Base-by-base conservation (phyloP, 2,113 vertebrate species). In the Trogon melanurus region DNA sequence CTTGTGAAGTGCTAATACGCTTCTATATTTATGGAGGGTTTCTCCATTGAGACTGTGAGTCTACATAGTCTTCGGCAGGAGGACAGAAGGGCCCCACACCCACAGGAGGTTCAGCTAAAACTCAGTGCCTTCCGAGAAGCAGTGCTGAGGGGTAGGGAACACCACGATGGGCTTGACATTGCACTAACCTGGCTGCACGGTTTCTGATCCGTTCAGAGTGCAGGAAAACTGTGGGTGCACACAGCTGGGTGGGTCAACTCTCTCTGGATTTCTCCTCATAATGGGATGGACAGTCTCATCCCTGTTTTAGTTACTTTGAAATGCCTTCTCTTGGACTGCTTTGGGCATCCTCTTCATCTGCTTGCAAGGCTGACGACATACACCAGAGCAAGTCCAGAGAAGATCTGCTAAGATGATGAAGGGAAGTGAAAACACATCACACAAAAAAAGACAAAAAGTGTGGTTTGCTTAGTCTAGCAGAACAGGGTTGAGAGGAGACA, bases 31-130 rank as follows among this genome's bases (percentile, higher is more conserved):
- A 13, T 48, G 32, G 53, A 89, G 64, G 76, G 50, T 50, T 94
- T 88, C 89, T 95, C 88, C 72, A 32, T n/a, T 85, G 57, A 85
- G 45, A n/a, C 13, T 69, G 26, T 20, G 75, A 92, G 41, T 16
- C 61, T 90, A 11, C 26, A 32, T 9, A 65, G 22, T 21, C 83
- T 89, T 60, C 61, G 79, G 54, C 71, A 72, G 34, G 54, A 4
- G 19, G 62, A 38, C 66, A 69, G 53, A n/a, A 70, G 21, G 26
- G 22, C 51, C 41, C 47, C 29, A 23, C 22, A 51, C 5, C 18
- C 74, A 26, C 26, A 13, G 62, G 48, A 92, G 17, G 10, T 47
- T 83, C 62, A 75, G 53, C 53, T 56, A 32, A 93, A 76, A 47
- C 45, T 34, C 54, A 19, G 1, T 34, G 32, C 22, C 29, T 85